A percentile compares a stretch with the other conserved stretches of the same genome.
Conservation (phyloP, 2,113 vertebrate genomes). For the Meriones unguiculatus region DNA sequence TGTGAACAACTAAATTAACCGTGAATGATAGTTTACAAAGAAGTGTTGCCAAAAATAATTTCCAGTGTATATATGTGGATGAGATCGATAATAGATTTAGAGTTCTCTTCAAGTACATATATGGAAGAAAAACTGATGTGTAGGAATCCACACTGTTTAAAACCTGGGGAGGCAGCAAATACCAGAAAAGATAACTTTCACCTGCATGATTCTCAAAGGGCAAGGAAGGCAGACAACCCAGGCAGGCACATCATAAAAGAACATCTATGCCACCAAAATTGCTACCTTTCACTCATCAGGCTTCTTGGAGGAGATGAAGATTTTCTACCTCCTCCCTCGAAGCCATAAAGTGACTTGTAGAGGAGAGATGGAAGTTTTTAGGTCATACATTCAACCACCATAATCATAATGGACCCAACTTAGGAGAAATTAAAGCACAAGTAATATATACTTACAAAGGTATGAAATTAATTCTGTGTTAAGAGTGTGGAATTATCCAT, state of each 20-base stretch:
- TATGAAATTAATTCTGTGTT: slow-evolving; percentile 75
- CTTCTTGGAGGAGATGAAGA: background rate
- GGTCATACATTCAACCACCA: background rate
- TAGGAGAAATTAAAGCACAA: slow-evolving; percentile 69
- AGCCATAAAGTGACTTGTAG: background rate
- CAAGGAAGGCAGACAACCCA: background rate
- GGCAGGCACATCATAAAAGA: background rate
- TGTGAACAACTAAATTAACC: slow-evolving; percentile 57
- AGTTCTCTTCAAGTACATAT: background rate
- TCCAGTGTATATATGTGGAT: background rate
- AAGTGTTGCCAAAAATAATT: background rate
- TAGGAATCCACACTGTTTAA: background rate
- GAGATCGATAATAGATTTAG: background rate
- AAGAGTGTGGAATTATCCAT: slow-evolving; percentile 67
- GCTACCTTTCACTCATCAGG: background rate
- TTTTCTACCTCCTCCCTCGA: background rate
- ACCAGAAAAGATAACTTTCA: background rate
- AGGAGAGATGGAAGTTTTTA: slow-evolving; percentile 39
- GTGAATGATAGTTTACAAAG: slow-evolving; percentile 43
- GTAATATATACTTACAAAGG: slow-evolving; percentile 71
- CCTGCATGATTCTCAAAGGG: background rate
- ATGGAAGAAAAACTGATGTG: background rate
- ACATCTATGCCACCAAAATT: background rate
- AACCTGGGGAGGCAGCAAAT: background rate
- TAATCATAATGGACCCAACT: slow-evolving; percentile 54